Percentiles rank a stretch among this genome's conserved stretches.
Conservation (phyloP, 1,140 invertebrate species). For the Brachionus sp. region DNA sequence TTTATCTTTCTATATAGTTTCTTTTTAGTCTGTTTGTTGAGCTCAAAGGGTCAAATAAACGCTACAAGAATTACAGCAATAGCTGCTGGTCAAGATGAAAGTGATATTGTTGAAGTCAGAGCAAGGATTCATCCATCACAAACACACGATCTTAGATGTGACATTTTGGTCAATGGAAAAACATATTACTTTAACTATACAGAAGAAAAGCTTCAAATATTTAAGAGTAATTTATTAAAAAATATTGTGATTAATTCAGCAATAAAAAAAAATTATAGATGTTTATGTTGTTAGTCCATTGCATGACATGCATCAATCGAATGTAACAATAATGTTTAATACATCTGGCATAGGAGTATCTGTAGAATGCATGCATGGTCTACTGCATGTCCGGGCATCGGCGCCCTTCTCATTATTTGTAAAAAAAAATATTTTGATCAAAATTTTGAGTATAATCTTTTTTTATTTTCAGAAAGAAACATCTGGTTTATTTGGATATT, state of each 20-base stretch:
- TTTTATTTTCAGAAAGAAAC: conserved; percentile 42
- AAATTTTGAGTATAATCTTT: not conserved
- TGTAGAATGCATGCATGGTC: conserved; percentile 41
- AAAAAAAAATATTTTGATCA: not conserved
- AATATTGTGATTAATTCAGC: not conserved
- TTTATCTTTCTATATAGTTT: not conserved
- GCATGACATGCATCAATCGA: conserved; percentile 18
- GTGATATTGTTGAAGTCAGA: conserved; percentile 35
- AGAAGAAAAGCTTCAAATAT: conserved; percentile 45
- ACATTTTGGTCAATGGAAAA: conserved; percentile 44
- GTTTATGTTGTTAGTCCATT: conserved; percentile 44
- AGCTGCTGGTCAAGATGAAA: conserved; percentile 22
- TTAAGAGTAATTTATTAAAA: conserved; percentile 14
- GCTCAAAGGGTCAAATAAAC: conserved; percentile 41
- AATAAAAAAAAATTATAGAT: not conserved
- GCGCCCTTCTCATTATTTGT: conserved; percentile 44
- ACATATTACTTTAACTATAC: conserved; percentile 42
- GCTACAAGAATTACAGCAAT: conserved; percentile 45
- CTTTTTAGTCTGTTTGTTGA: conserved; percentile 38
- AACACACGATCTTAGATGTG: conserved; percentile 25
- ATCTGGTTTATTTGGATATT: conserved; percentile 43
- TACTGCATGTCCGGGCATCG: conserved; percentile 29
- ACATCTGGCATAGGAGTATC: conserved; percentile 23
- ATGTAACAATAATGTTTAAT: conserved; percentile 46
- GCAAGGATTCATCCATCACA: conserved; percentile 39